Evolutionary conservation across 2,113 vertebrate genomes (phyloP).

Genomic region (Tetrax tetrax): DNA sequence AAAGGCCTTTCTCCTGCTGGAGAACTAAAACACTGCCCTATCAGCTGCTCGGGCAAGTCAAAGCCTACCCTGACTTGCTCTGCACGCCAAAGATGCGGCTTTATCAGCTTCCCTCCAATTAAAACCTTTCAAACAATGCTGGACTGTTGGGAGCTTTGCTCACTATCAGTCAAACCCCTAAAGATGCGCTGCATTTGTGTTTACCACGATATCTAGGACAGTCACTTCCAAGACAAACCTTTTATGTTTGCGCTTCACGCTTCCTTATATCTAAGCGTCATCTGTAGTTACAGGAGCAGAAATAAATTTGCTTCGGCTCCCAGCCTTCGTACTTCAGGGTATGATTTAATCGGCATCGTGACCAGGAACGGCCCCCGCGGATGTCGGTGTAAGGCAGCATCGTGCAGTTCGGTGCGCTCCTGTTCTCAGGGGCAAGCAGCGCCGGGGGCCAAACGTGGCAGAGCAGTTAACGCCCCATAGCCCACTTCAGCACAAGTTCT

Average conservation of each 20-base stretch:
- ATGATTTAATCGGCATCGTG: background rate
- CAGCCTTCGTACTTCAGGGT: background rate
- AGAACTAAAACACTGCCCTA: background rate
- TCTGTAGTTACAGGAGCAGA: background rate
- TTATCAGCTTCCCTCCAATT: background rate
- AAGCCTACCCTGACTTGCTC: background rate
- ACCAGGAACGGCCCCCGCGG: background rate
- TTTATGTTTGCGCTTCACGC: background rate
- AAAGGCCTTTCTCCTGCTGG: background rate
- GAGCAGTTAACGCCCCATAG: fast-evolving
- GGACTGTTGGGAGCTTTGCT: background rate
- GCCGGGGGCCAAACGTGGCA: background rate
- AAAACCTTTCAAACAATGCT: background rate
- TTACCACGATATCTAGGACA: background rate
- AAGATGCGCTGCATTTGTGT: fast-evolving
- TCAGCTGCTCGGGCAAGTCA: background rate
- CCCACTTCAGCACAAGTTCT: background rate
- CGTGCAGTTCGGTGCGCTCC: background rate
- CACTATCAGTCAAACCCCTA: background rate
- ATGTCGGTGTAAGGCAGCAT: background rate
- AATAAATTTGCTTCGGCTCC: background rate
- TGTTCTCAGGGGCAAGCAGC: too few species aligned
- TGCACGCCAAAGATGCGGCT: background rate
- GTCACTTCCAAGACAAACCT: background rate
- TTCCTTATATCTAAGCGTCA: background rate